These are phyloP conservation scores for Stichodactyla mertensii DNA, from an alignment of 64 coral and sea anemone genomes.

Conservation along the genomic window DNA sequence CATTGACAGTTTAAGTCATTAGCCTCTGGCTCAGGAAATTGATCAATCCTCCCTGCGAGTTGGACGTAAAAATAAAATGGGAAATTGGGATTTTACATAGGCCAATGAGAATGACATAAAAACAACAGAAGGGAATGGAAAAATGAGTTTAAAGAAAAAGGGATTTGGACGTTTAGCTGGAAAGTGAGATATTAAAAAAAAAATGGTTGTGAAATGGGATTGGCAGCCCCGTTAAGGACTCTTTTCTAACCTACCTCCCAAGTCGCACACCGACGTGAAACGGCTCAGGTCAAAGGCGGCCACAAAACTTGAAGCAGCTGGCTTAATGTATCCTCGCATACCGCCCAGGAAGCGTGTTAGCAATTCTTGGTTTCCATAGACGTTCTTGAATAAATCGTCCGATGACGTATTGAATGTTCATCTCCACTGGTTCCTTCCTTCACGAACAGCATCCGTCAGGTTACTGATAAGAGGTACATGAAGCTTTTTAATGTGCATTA, in stretches of 20 bases:
- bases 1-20: no score
- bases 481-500: not conserved
- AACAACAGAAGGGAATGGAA: no score
- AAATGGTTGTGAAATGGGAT: no score
- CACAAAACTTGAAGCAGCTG: constrained; percentile 3
- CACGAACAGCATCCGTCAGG: constrained; percentile 28
- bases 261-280: constrained; percentile 41
- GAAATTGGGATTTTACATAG: no score
- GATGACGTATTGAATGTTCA: constrained; percentile 31
- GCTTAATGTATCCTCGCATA: constrained; percentile 25
- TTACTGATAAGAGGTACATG: constrained; percentile 2
- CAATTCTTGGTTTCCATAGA: not conserved
- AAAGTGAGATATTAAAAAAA: no score
- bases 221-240: no score
- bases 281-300: constrained; percentile 40
- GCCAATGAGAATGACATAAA: no score
- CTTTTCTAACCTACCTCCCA: constrained; percentile 48
- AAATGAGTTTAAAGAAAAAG: no score
- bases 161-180: no score
- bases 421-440: constrained; percentile 47
- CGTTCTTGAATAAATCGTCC: not conserved
- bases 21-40: no score
- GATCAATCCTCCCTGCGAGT: no score
- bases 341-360: not conserved
- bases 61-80: no score